Base-by-base conservation (phyloP, 2,888 invertebrate genomes). In the Coelopa pilipes region DNA sequence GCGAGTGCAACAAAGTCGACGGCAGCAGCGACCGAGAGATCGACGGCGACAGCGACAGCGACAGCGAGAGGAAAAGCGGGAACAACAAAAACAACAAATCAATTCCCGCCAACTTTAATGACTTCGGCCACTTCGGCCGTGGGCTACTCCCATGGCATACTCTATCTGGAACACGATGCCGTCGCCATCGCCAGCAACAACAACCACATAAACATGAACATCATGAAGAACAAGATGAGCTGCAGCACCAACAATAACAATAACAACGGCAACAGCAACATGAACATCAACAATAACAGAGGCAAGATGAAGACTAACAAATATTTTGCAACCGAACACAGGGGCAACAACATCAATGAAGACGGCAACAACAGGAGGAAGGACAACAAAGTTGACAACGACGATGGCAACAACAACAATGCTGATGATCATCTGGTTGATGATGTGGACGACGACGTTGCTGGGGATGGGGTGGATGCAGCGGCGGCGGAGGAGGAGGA, bases 81-180 rank as follows among this genome's bases (percentile, higher is more conserved):
- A 60, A 45, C 70, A 62, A n/a, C 72, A 72, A 63, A 62, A 66
- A 70, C 66, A 65, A 73, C 76, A 70, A 74, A 76, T 76, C 76
- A 76, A 76, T 73, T 72, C 57, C 68, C 60, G 53, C 60, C 71
- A 55, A 73, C 59, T 55, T 57, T 45, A 69, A 74, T 69, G 67
- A 63, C 63, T 71, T 17, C 69, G 24, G 74, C 74, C 19, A 71
- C 62, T 57, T 21, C 72, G 45, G 74, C 74, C 57, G 57, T 74
- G 49, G 75, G 72, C 50, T 75, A 75, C 21, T 59, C 66, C 45
- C 69, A 75, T 73, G 75, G 75, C 10, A 75, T 75, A 47, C 66
- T 75, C 34, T 75, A 75, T 73, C 49, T 73, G 70, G 69, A 69
- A 60, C 72, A 75, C 59, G 75, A 75, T 21, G 66, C 67, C 21